Percentiles rank a stretch among this genome's conserved stretches.
Evolutionary conservation across 2,113 vertebrate species (phyloP).

Genomic region (Gnathonemus echidnorhynchus): DNA sequence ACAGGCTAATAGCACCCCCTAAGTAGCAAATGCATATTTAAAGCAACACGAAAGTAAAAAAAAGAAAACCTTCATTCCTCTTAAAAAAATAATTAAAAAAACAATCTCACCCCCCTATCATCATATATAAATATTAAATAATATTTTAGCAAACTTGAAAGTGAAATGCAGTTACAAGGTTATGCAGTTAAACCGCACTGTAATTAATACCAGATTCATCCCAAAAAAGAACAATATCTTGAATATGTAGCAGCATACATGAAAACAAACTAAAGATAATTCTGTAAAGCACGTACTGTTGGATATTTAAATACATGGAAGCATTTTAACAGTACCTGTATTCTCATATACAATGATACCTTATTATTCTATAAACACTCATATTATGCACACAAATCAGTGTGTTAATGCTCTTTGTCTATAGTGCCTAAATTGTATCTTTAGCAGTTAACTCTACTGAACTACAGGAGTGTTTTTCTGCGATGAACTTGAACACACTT

Average conservation of each 20-base stretch:
- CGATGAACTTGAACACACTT: neutral
- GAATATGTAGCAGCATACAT: neutral
- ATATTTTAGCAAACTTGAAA: neutral
- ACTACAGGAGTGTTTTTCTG: neutral
- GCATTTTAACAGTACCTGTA: slow-evolving; percentile 17
- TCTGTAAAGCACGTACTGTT: neutral
- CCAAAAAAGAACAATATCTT: neutral
- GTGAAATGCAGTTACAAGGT: neutral
- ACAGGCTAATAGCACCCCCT: neutral
- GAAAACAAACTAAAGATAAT: slow-evolving; percentile 2
- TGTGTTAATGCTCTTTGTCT: neutral
- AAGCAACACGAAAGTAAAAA: neutral
- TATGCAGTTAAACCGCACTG: neutral
- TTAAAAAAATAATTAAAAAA: neutral
- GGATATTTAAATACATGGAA: slow-evolving; percentile 8
- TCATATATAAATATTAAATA: neutral
- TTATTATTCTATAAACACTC: slow-evolving; percentile 10
- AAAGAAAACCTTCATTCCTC: neutral
- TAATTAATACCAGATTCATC: neutral
- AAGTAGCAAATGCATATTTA: neutral
- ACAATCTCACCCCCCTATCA: neutral
- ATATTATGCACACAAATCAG: slow-evolving; percentile 5
- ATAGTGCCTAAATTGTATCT: slow-evolving; percentile 7
- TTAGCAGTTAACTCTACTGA: neutral
- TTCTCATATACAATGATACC: slow-evolving; percentile 6